Base-by-base conservation (phyloP, 37 sponge, comb jelly and placozoan genomes). In the Diacarnus erythraeanus region DNA sequence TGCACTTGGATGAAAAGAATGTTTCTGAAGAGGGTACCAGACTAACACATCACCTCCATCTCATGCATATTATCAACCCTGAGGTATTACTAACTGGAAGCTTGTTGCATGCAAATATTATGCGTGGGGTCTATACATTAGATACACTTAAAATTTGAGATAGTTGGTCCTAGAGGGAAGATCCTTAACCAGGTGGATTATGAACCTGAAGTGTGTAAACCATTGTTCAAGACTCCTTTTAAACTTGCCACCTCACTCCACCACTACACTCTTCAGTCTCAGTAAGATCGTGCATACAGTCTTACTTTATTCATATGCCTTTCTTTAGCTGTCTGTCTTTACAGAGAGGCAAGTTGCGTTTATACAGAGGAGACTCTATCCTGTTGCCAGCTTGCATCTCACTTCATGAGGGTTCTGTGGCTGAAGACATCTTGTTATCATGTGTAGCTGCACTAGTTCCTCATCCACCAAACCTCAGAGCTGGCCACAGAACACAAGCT, bases 21-120 rank as follows among this genome's bases (percentile, higher is more conserved):
- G 33, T 65, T 3, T 3, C 2, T 18, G 12, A 31, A 31, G 66
- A 65, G 66, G 66, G 12, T 26, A 10, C 34, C 17, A 65, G 34
- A 10, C 66, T 65, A 12, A 35, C 27, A 30, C 66, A 51, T 5
- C 61, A 70, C 20, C 41, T 84, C 17, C 84, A 77, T 60, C 60
- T 77, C 42, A 8, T 84, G 73, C 84, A 84, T 25, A 38, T 84
- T 9, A 34, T 77, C 70, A 84, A 77, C 60, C 84, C 84, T 31
- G 70, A 77, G 59, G 84, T 84, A 37, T n/a, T n/a, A n/a, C n/a
- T n/a, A n/a, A n/a, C n/a, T 34, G 60, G 41, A 69, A 44, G 69
- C 40, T 15, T 68, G 6, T 9, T 29, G 38, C 34, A 34, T 38
- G 29, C 5, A 68, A 35, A 39, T 68, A 30, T 22, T 43, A 0